phyloP scores from a whole-genome alignment of 2,888 invertebrate genomes.

The Acronicta psi region DNA sequence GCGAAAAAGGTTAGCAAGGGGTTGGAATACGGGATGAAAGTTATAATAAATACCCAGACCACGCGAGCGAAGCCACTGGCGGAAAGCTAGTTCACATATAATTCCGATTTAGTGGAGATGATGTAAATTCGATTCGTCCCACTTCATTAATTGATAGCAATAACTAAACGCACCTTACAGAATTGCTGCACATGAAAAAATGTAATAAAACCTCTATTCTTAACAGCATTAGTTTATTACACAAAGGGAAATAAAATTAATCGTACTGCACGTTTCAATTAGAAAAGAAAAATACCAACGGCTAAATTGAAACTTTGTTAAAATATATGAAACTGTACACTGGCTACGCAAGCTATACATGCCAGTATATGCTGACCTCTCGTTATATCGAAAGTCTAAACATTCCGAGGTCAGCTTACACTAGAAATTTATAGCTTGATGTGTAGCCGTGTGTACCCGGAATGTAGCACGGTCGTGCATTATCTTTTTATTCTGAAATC shows the following conservation, averaged over 20 bases:
- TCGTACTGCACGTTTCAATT: conserved; percentile 43
- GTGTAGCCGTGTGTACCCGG: background rate
- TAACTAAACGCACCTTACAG: background rate
- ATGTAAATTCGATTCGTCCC: conserved; percentile 19
- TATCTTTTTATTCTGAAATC: conserved; percentile 53
- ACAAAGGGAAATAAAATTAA: conserved; percentile 39
- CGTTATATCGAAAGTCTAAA: no score
- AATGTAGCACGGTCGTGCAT: conserved; percentile 30
- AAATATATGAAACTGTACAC: conserved; percentile 44
- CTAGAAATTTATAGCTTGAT: no score
- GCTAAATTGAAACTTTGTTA: conserved; percentile 51
- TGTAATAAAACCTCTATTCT: conserved; percentile 5
- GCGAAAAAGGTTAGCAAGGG: no score
- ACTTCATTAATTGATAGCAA: conserved; percentile 10
- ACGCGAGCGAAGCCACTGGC: no score
- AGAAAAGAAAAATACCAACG: conserved; percentile 47
- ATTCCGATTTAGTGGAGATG: conserved; percentile 58
- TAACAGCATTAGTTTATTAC: conserved; percentile 13
- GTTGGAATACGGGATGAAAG: no score
- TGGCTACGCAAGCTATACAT: background rate
- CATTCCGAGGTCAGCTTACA: no score
- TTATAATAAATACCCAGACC: no score
- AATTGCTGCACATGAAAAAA: background rate
- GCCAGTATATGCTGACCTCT: no score
- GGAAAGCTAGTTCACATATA: conserved; percentile 64